Percentiles rank a stretch among this genome's conserved stretches.
Evolutionary conservation across 2,113 vertebrate species (phyloP).

Genomic region (Paraplagusia blochii): DNA sequence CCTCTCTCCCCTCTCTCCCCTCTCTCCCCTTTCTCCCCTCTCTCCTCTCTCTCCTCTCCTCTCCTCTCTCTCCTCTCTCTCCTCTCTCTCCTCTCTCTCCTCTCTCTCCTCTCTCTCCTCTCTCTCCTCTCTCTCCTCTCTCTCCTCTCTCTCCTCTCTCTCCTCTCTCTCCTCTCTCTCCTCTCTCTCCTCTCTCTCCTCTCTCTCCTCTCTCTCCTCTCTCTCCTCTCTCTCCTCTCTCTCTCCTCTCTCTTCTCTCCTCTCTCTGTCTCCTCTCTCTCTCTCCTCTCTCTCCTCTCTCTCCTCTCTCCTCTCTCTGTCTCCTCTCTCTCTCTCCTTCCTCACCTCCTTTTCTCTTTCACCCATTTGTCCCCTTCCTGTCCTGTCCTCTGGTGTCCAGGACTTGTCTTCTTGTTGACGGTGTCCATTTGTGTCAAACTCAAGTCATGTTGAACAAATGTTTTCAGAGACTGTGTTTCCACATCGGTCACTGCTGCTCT

Average conservation of each 20-base stretch:
- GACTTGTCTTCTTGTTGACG: conserved; percentile 26
- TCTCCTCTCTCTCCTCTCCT: too few species aligned
- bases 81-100: conserved; percentile 46
- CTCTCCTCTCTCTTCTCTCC: conserved; percentile 24
- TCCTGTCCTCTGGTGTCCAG: conserved; percentile 44
- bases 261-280: conserved; percentile 32
- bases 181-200: conserved; percentile 42
- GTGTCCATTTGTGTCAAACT: conserved; percentile 44
- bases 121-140: not conserved
- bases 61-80: conserved; percentile 45
- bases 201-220: conserved; percentile 34
- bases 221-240: conserved; percentile 13
- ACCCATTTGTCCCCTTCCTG: too few species aligned
- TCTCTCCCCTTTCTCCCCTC: too few species aligned
- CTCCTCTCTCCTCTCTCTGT: conserved; percentile 48
- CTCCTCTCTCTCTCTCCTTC: conserved; percentile 27
- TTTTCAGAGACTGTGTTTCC: too few species aligned
- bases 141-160: too few species aligned
- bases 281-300: conserved; percentile 10
- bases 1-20: not conserved
- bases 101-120: conserved; percentile 31
- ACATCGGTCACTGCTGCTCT: too few species aligned
- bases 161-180: conserved; percentile 28
- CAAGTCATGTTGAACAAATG: conserved; percentile 48
- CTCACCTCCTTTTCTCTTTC: not conserved